These are phyloP conservation scores for Mus minutoides DNA, from an alignment of 2,797 vertebrate genomes.

Conservation along the genomic window DNA sequence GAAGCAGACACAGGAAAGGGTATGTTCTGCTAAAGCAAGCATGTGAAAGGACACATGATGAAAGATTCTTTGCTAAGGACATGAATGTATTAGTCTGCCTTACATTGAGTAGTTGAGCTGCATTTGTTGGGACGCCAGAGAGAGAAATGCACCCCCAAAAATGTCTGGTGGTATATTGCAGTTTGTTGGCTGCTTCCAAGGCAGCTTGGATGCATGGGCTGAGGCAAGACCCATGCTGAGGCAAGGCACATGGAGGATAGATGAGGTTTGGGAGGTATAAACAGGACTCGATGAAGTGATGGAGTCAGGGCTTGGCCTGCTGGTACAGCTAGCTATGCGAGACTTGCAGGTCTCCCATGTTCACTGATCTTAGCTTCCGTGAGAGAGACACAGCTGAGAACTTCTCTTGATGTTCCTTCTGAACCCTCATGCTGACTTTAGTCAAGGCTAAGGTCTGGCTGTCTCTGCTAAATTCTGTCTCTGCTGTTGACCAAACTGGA, in stretches of 20 bases:
- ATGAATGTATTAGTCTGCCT: neutral
- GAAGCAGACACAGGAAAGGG: neutral
- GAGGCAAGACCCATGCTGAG: neutral
- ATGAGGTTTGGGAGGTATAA: neutral
- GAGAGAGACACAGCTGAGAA: neutral
- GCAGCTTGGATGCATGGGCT: neutral
- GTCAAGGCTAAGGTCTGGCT: neutral
- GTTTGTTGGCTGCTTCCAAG: neutral
- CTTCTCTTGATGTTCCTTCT: neutral
- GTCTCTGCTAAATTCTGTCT: neutral
- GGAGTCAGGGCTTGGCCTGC: neutral
- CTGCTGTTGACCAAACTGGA: neutral
- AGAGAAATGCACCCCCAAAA: neutral
- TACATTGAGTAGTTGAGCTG: neutral
- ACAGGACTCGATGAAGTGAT: neutral
- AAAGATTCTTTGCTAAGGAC: neutral
- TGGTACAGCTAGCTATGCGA: neutral
- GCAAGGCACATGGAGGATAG: neutral
- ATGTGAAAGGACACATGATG: neutral
- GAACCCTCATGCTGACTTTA: neutral
- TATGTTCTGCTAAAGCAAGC: neutral
- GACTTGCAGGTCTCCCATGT: neutral
- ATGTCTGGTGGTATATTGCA: neutral
- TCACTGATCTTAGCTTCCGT: neutral
- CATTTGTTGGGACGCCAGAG: neutral